Evolutionary conservation across 2,888 invertebrate species (phyloP), one percentile per base, ranked within the genome.

Genomic region (Thera britannica): DNA sequence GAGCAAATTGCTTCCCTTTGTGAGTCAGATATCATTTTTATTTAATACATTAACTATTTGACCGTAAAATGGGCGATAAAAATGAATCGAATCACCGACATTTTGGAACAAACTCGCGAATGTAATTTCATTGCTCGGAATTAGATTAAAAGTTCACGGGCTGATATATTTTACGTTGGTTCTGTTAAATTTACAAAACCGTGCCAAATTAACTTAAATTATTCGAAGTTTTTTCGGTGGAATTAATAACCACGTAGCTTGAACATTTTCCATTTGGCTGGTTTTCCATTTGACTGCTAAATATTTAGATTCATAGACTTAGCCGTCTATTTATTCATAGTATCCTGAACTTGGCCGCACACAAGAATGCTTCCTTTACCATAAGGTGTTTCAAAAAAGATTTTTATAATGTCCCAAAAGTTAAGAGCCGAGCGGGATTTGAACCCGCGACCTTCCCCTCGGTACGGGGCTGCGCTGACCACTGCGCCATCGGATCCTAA

Each of bases 41-140:
- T 70, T 67, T 57, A 74, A 63, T 65, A 61, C 65, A 67, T 68
- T 68, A 72, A 74, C 65, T 72, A 71, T 72, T 72, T 71, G 68
- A 74, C 67, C 72, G 74, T 65, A 65, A 70, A 69, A 61, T 62
- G 35, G 55, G 34, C 35, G 55, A 64, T 66, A 44, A 58, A 66
- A 67, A 58, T 60, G 36, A 51, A 65, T 62, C 9, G 57, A 62
- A 67, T 70, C 48, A 58, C 49, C 51, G 61, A 63, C 46, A 62
- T 65, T 70, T 58, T 56, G 56, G 56, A 52, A 62, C 64, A 52
- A 59, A 49, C 65, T 58, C 23, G 44, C 44, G 55, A 35, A 54
- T 69, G n/a, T 57, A 62, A 62, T 65, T 49, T 11, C 57, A 65
- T 56, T 44, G 23, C 38, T 36, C 38, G 56, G 46, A 62, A 65